Evolutionary conservation across 2,797 vertebrate genomes (phyloP).

Genomic region (Chanos chanos): DNA sequence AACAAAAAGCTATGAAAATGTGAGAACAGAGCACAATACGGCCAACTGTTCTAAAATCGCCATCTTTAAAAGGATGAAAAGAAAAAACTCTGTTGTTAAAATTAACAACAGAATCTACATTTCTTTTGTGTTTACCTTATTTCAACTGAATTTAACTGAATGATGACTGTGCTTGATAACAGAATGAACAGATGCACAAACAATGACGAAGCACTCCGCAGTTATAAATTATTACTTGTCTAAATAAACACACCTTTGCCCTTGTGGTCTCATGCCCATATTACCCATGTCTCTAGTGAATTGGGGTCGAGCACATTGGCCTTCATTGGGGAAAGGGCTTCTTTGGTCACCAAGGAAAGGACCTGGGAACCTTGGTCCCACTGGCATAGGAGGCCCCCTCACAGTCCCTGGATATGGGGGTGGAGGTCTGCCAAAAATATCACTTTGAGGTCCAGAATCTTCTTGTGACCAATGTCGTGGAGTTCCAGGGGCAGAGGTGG

Average conservation of each 20-base stretch:
- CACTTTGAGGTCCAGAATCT: conserved; percentile 56
- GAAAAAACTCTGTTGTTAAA: neutral
- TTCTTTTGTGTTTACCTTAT: neutral
- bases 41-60: no score
- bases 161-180: neutral
- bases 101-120: neutral
- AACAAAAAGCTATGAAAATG: neutral
- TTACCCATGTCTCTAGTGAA: conserved; percentile 64
- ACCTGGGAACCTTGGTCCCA: conserved; percentile 61
- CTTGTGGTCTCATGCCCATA: conserved; percentile 72
- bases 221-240: no score
- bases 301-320: conserved; percentile 67
- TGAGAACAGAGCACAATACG: no score
- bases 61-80: no score
- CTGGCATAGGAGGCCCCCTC: conserved; percentile 55
- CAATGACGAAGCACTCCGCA: no score
- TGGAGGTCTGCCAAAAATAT: conserved; percentile 84
- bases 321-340: conserved; percentile 67
- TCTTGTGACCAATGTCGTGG: conserved; percentile 83
- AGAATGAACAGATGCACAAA: neutral
- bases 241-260: conserved; percentile 72
- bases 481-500: conserved; percentile 16
- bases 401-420: conserved; percentile 90
- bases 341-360: conserved; percentile 69
- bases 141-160: neutral